Evolutionary conservation across 2,113 vertebrate species (phyloP).

Genomic region (Eubucco bourcierii): DNA sequence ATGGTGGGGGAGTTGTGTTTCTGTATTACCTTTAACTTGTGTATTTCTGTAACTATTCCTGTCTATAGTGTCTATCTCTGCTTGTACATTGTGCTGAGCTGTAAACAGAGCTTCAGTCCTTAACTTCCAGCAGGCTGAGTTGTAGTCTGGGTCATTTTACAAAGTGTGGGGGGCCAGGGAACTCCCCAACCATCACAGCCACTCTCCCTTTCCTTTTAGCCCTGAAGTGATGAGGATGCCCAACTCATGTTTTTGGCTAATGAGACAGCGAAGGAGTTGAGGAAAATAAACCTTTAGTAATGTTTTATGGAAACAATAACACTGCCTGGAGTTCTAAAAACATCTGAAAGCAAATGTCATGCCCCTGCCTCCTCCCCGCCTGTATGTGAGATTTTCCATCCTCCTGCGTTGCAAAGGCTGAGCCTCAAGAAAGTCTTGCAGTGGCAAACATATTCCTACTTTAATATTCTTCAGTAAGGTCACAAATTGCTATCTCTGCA

Average conservation of each 20-base stretch:
- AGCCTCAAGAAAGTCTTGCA: neutral
- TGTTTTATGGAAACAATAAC: constrained; percentile 54
- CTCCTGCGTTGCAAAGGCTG: neutral
- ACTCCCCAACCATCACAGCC: too few relatives aligned
- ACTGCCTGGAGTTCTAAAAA: constrained; percentile 41
- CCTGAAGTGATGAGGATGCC: neutral
- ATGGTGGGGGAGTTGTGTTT: too few relatives aligned
- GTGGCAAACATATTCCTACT: neutral
- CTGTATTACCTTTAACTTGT: too few relatives aligned
- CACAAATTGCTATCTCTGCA: neutral
- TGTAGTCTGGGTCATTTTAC: too few relatives aligned
- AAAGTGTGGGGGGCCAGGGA: too few relatives aligned
- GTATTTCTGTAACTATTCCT: too few relatives aligned
- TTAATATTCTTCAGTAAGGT: constrained; percentile 4
- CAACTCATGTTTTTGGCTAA: neutral
- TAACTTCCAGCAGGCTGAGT: too few relatives aligned
- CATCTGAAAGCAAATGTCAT: constrained; percentile 35
- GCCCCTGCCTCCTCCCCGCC: neutral
- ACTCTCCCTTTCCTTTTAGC: neutral
- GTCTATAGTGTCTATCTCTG: too few relatives aligned
- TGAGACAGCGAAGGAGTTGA: neutral
- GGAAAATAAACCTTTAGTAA: constrained; percentile 6
- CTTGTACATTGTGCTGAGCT: too few relatives aligned
- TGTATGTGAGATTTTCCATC: neutral
- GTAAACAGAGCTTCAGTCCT: too few relatives aligned